These are phyloP conservation scores for Eumaeus atala DNA, from an alignment of 1,140 invertebrate genomes.

Conservation along the genomic window DNA sequence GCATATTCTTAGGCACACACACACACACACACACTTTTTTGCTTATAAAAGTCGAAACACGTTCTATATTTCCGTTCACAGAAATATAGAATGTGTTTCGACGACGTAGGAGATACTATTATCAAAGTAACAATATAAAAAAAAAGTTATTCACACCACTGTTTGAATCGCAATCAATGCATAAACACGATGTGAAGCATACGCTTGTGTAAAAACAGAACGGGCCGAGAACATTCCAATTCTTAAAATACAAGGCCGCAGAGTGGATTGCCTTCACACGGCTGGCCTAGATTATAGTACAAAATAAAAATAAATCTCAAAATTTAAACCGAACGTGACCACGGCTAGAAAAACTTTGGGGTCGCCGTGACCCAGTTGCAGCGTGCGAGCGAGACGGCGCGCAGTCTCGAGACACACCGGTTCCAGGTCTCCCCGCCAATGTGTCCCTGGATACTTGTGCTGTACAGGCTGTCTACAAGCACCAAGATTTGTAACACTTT, in stretches of 20 bases:
- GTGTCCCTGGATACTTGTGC: conserved; percentile 1
- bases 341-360: conserved; percentile 8
- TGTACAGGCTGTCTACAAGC: background rate
- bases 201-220: too few species aligned
- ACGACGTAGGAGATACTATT: too few species aligned
- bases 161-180: too few species aligned
- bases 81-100: too few species aligned
- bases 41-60: too few species aligned
- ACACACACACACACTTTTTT: too few species aligned
- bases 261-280: conserved; percentile 2
- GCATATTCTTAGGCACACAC: too few species aligned
- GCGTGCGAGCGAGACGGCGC: background rate
- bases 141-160: too few species aligned
- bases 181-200: too few species aligned
- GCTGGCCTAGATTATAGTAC: conserved; percentile 6
- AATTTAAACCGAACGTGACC: conserved; percentile 8
- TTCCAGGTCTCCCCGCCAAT: background rate
- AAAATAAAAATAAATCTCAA: conserved; percentile 8
- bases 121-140: too few species aligned
- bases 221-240: background rate
- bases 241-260: conserved; percentile 4
- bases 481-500: conserved; percentile 1
- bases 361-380: conserved; percentile 2
- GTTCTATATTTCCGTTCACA: too few species aligned
- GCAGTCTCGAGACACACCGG: conserved; percentile 6